Base-by-base conservation (phyloP, 2,113 vertebrate genomes). In the Polyodon spathula region DNA sequence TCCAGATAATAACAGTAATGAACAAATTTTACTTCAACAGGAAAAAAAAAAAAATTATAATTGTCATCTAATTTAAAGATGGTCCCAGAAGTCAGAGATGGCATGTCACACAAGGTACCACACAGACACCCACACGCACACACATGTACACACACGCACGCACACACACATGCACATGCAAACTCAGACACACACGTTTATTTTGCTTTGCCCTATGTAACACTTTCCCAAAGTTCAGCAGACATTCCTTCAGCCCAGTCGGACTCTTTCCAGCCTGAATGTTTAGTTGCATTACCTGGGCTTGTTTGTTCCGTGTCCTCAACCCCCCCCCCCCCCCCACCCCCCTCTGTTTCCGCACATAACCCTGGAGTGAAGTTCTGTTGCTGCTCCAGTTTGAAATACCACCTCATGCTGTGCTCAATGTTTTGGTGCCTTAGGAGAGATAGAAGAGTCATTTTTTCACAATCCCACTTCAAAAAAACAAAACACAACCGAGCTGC, bases 321-420 rank as follows among this genome's bases (percentile, higher is more conserved):
- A 14, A 50, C n/a, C 11, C n/a, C n/a, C n/a, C n/a, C n/a, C n/a
- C n/a, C 11, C 8, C 46, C n/a, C n/a, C n/a, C n/a, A n/a, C 10
- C 46, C 11, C n/a, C 11, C 8, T n/a, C 4, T 50, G 46, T 50
- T n/a, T 50, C n/a, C 46, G 11, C 46, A 50, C 10, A 50, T 4
- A 12, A n/a, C n/a, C 11, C 46, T 50, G 11, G 46, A 50, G 11
- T 50, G 46, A 50, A 14, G 11, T 12, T 4, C 46, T 50, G 7
- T 12, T 12, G 46, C n/a, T 7, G 46, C n/a, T 37, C 6, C 2
- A 14, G 55, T 15, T 40, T 41, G 55, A 58, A 43, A 42, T 42
- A 58, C 56, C 14, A 58, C 40, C 40, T 10, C 54, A 39, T 39
- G 54, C 54, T 56, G 54, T 4, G 54, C 37, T 27, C 37, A 39